A percentile compares a stretch with the other conserved stretches of the same genome.
Conservation (phyloP, 2,797 vertebrate genomes). For the Sebastes melanostomus region DNA sequence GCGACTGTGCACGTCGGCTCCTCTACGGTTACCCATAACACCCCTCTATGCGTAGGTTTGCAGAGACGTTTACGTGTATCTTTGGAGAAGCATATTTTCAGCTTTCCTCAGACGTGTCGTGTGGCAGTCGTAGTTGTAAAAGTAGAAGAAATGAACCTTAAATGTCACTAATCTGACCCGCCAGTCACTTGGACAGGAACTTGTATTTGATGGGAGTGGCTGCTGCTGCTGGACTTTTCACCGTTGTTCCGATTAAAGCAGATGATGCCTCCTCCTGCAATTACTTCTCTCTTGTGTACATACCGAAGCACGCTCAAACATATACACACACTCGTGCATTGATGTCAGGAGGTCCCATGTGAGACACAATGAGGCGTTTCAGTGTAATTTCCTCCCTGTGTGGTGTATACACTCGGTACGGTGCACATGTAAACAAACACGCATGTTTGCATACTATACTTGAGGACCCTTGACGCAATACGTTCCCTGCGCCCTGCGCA, state of each 20-base stretch:
- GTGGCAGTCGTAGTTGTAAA: neutral
- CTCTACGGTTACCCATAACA: neutral
- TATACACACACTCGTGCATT: neutral
- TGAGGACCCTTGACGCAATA: slow-evolving; percentile 28
- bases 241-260: neutral
- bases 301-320: neutral
- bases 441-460: slow-evolving; percentile 9
- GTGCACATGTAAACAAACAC: slow-evolving; percentile 25
- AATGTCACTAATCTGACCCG: neutral
- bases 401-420: slow-evolving; percentile 5
- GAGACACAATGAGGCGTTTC: slow-evolving; percentile 39
- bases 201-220: neutral
- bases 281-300: neutral
- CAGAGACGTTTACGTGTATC: neutral
- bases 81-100: neutral
- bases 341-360: neutral
- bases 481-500: neutral
- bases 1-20: neutral
- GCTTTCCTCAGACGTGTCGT: neutral
- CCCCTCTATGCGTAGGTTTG: too few species aligned
- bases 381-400: slow-evolving; percentile 37
- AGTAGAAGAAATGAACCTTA: neutral
- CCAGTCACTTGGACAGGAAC: neutral
- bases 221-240: neutral
- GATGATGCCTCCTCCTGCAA: neutral